Conservation (phyloP, 2,797 vertebrate species). For the Premnoplex brunnescens region DNA sequence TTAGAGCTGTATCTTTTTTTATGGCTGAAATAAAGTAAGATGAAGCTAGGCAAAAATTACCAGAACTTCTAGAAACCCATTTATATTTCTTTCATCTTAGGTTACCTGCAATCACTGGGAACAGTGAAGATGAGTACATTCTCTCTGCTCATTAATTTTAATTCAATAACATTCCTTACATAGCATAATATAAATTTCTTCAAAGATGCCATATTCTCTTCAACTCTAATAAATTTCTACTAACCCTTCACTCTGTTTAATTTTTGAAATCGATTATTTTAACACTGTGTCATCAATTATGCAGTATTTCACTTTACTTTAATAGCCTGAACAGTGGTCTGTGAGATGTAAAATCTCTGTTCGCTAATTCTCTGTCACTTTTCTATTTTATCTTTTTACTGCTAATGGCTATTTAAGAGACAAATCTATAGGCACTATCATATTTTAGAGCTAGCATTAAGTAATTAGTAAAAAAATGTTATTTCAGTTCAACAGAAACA, state of each 20-base stretch:
- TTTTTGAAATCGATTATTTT: constrained; percentile 42
- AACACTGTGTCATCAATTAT: neutral
- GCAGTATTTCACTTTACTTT: constrained; percentile 13
- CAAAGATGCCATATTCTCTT: constrained; percentile 35
- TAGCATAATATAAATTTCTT: constrained; percentile 32
- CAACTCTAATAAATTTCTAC: constrained; percentile 3
- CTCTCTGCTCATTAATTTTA: constrained; percentile 64
- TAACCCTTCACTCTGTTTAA: constrained; percentile 47
- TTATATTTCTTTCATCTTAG: constrained; percentile 30
- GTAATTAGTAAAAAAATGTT: neutral
- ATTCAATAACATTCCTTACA: constrained; percentile 50
- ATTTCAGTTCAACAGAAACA: neutral
- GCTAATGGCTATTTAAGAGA: constrained; percentile 19
- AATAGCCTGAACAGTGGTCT: constrained; percentile 30
- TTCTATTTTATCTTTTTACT: constrained; percentile 19
- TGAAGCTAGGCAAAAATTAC: neutral
- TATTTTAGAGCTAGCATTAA: neutral
- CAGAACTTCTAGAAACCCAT: constrained; percentile 14
- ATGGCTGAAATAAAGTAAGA: constrained; percentile 30
- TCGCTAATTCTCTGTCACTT: neutral
- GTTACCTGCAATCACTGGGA: neutral
- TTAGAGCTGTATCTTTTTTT: neutral
- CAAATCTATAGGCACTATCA: neutral
- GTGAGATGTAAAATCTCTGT: neutral
- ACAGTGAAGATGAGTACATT: neutral